These are phyloP conservation scores for Crypturellus undulatus DNA, from an alignment of 2,113 vertebrate species.

Conservation along the genomic window DNA sequence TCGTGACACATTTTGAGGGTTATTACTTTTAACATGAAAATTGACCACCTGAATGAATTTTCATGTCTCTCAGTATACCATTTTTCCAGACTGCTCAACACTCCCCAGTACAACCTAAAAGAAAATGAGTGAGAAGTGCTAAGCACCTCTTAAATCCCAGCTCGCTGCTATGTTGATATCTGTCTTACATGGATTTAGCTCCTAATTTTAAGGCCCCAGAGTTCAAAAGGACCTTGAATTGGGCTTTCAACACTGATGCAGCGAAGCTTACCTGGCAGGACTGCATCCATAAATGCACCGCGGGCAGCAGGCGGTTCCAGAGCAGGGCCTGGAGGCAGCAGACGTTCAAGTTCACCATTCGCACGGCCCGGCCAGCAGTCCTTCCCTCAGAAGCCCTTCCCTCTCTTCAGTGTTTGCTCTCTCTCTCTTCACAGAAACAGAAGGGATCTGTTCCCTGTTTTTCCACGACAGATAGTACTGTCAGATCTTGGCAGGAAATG, in stretches of 20 bases:
- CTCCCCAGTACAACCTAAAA: neutral
- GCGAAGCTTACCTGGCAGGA: neutral
- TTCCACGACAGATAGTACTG: conserved; percentile 20
- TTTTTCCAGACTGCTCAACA: neutral
- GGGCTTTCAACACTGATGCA: neutral
- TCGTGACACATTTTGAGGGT: neutral
- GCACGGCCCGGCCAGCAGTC: neutral
- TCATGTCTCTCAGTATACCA: neutral
- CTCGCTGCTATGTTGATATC: neutral
- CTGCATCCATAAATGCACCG: fast-evolving
- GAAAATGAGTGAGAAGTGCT: neutral
- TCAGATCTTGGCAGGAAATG: conserved; percentile 12
- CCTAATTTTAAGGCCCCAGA: neutral
- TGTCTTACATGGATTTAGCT: neutral
- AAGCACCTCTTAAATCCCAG: neutral
- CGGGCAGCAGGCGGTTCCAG: neutral
- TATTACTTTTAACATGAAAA: neutral
- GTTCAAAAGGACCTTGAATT: neutral
- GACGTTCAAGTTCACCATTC: neutral
- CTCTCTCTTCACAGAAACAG: neutral
- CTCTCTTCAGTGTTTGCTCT: neutral
- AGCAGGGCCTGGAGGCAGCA: neutral
- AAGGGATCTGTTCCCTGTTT: neutral
- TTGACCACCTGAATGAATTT: neutral
- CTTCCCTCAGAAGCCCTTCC: neutral